Percentiles rank a stretch among this genome's conserved stretches.
phyloP scores from a whole-genome alignment of 2,888 invertebrate genomes.

The Agonopterix heracliana region DNA sequence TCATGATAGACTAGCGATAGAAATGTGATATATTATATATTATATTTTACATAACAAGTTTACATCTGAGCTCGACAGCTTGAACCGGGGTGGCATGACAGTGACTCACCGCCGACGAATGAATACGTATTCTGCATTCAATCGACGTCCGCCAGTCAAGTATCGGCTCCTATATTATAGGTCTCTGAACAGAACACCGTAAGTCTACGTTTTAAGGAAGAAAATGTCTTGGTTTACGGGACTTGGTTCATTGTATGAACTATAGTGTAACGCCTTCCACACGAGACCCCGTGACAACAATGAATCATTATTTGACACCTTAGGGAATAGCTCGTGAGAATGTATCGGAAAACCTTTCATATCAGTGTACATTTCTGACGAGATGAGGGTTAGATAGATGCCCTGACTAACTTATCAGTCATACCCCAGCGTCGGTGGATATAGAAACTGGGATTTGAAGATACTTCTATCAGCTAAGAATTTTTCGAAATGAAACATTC shows the following conservation, averaged over 20 bases:
- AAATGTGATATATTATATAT: constrained; percentile 5
- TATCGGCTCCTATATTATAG: constrained; percentile 18
- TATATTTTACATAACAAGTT: not conserved
- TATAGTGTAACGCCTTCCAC: constrained; percentile 33
- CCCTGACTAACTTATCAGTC: too few relatives aligned
- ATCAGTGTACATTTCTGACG: not conserved
- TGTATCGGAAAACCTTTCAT: constrained; percentile 1
- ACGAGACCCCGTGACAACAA: constrained; percentile 29
- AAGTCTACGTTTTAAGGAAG: too few relatives aligned
- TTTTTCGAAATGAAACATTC: too few relatives aligned
- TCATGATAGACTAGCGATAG: constrained; percentile 88
- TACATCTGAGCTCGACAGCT: not conserved
- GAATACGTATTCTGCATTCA: constrained; percentile 58
- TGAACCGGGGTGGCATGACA: constrained; percentile 39
- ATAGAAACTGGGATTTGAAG: too few relatives aligned
- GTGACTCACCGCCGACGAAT: constrained; percentile 59
- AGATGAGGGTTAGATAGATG: not conserved
- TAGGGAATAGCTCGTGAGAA: constrained; percentile 19
- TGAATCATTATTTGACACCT: constrained; percentile 40
- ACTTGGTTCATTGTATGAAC: too few relatives aligned
- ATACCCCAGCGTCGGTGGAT: too few relatives aligned
- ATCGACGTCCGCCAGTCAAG: constrained; percentile 35
- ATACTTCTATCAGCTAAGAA: too few relatives aligned
- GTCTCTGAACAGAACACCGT: too few relatives aligned
- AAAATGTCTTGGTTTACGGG: too few relatives aligned